These are phyloP conservation scores for Cyaniris semiargus DNA, from an alignment of 2,888 invertebrate species.

Conservation along the genomic window DNA sequence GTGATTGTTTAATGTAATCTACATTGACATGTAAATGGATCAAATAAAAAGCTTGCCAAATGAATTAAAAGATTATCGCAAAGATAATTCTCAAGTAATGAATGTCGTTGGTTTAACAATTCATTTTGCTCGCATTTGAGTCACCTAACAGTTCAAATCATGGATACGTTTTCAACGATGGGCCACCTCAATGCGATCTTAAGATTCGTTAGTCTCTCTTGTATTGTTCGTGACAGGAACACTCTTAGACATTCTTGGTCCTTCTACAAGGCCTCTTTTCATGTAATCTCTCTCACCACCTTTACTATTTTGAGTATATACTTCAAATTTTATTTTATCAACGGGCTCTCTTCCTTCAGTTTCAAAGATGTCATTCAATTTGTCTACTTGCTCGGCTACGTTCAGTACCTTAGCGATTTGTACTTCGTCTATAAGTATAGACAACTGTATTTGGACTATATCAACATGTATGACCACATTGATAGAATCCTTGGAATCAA, in stretches of 20 bases:
- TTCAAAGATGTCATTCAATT: slow-evolving; percentile 37
- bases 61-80: slow-evolving; percentile 17
- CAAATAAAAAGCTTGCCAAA: neutral
- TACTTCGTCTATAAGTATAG: slow-evolving; percentile 41
- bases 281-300: slow-evolving; percentile 7
- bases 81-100: neutral
- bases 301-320: slow-evolving; percentile 31
- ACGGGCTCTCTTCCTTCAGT: neutral
- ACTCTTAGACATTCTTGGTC: slow-evolving; percentile 33
- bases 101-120: neutral
- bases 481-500: slow-evolving; percentile 38
- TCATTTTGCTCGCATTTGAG: neutral
- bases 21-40: neutral
- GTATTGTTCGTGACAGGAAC: slow-evolving; percentile 31
- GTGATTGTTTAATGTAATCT: neutral
- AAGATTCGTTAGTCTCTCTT: slow-evolving; percentile 36
- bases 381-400: slow-evolving; percentile 36
- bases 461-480: slow-evolving; percentile 38
- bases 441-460: slow-evolving; percentile 36
- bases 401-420: slow-evolving; percentile 38
- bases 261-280: slow-evolving; percentile 19
- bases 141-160: neutral
- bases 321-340: slow-evolving; percentile 21
- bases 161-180: slow-evolving; percentile 33
- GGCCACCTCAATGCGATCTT: slow-evolving; percentile 29